These are phyloP conservation scores for Camponotus vicinus DNA, from an alignment of 1,140 invertebrate species.

Conservation along the genomic window DNA sequence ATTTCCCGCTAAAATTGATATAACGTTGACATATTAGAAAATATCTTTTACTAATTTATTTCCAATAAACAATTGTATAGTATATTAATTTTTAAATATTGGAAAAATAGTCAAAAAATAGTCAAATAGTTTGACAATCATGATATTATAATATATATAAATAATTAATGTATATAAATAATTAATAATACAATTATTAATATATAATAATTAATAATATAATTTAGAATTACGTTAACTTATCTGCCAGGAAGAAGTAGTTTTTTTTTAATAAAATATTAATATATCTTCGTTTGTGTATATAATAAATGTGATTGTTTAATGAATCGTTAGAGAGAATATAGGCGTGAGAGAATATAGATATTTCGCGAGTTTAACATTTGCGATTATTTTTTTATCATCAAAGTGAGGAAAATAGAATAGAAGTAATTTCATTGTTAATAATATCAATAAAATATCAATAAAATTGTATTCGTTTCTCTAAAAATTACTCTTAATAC, in stretches of 20 bases:
- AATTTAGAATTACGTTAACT: not conserved
- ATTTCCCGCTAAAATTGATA: not conserved
- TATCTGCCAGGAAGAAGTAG: not conserved
- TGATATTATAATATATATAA: no score
- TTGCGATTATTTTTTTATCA: not conserved
- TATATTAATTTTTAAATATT: not conserved
- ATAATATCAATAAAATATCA: not conserved
- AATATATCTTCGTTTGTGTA: not conserved
- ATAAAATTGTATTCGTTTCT: not conserved
- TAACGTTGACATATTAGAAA: not conserved
- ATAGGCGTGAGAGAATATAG: no score
- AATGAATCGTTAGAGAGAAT: not conserved
- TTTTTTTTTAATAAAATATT: not conserved
- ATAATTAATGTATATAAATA: no score
- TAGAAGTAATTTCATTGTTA: not conserved
- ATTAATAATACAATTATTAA: no score
- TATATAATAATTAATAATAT: no score
- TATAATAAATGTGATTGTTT: not conserved
- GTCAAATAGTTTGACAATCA: no score
- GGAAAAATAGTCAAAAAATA: no score
- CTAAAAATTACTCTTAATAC: not conserved
- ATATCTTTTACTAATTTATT: not conserved
- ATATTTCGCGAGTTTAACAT: not conserved
- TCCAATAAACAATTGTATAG: not conserved
- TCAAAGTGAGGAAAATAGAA: not conserved